Evolutionary conservation across 2,888 invertebrate genomes (phyloP), one percentile per base, ranked within the genome.

Genomic region (Dyspetes luteomarginatus): DNA sequence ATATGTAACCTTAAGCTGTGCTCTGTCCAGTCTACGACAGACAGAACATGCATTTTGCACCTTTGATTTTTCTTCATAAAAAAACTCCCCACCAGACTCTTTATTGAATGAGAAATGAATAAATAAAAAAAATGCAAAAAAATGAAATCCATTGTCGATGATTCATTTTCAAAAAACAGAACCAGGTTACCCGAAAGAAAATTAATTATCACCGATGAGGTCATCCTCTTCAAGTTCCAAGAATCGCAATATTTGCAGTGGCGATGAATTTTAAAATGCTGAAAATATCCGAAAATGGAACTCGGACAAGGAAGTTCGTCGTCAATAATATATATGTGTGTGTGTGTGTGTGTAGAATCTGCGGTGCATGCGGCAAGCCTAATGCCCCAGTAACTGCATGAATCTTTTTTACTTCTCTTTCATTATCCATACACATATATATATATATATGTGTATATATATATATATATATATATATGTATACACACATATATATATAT

Each of bases 331-430:
- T 67, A 28, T 55, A 77, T 52, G 73, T 62, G 28, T 55, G 0
- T 36, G 56, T 50, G 17, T 48, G 19, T 43, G 22, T 1, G 68
- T 12, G 19, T 56, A 68, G 64, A 78, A 68, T 73, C 36, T 41
- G 52, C 24, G 41, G 55, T 43, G 60, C 56, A 41, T 75, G 56
- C 50, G 60, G 24, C 41, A 81, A 86, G 85, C 89, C 89, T 85
- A 89, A 88, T 89, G 89, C 89, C 89, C 89, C 85, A 89, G 86
- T 89, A 89, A 89, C 89, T 85, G 89, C 81, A 86, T 81, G 84
- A 83, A 82, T 85, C 81, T 82, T 83, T 77, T 82, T 82, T 75
- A 81, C 62, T 73, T 69, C 74, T 69, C 50, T 52, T 56, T 45
- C 50, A 26, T 52, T 22, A 15, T 48, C 5, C 17, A 48, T 15